These are phyloP conservation scores for Myopa tessellatipennis DNA, from an alignment of 2,888 invertebrate genomes.

Conservation along the genomic window DNA sequence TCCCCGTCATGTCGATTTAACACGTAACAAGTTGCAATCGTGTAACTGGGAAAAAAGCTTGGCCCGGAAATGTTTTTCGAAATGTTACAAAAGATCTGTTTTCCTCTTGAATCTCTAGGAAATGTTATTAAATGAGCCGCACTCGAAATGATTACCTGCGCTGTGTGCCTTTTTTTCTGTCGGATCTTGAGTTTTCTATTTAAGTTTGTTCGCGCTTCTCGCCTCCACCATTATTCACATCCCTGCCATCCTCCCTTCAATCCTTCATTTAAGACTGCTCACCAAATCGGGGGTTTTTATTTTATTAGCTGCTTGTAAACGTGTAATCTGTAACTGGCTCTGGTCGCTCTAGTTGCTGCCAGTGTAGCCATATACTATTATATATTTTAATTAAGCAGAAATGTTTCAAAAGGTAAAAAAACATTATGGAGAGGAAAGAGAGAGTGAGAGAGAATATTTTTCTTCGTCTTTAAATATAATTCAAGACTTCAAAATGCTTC, in stretches of 20 bases:
- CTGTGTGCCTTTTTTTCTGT: neutral
- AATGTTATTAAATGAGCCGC: neutral
- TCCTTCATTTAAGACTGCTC: no score
- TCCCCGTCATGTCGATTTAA: no score
- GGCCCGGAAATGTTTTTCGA: no score
- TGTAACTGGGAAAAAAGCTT: no score
- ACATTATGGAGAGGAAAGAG: neutral
- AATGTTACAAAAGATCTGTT: no score
- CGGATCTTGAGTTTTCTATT: neutral
- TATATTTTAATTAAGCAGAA: conserved; percentile 13
- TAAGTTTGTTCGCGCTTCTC: no score
- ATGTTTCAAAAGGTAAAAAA: neutral
- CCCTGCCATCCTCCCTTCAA: neutral
- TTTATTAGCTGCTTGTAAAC: no score
- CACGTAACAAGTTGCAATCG: no score
- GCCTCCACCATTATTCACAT: neutral
- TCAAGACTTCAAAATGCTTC: no score
- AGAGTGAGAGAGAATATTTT: no score
- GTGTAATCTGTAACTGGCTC: neutral
- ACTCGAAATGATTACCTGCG: no score
- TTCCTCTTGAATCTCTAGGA: neutral
- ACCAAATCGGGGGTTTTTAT: no score
- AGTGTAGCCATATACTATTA: neutral
- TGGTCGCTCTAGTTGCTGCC: neutral
- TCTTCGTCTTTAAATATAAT: neutral